Conservation (phyloP, 1,140 invertebrate species). For the Zaprionus africanus region DNA sequence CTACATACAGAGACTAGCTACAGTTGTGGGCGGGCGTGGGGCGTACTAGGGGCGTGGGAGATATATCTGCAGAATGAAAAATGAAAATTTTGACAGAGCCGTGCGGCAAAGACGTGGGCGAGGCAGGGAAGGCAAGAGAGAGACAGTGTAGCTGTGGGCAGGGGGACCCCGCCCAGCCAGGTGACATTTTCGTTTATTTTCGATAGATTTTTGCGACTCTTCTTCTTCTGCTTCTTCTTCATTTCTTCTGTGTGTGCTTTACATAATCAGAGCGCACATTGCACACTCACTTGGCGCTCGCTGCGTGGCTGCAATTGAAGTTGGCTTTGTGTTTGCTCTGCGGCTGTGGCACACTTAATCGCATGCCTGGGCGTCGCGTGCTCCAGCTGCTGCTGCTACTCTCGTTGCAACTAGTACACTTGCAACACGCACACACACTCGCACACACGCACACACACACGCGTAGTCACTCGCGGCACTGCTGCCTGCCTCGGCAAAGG, state of each 20-base stretch:
- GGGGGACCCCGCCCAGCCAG: conserved; percentile 35
- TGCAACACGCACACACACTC: not conserved
- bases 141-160: too few species aligned
- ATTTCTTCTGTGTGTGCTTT: conserved; percentile 33
- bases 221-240: not conserved
- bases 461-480: conserved; percentile 13
- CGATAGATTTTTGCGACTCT: conserved; percentile 29
- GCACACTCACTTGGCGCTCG: conserved; percentile 62
- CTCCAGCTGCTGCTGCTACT: conserved; percentile 7
- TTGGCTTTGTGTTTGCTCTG: conserved; percentile 49
- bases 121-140: not conserved
- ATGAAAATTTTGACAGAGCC: not conserved
- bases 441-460: conserved; percentile 33
- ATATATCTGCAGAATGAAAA: not conserved
- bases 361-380: conserved; percentile 68
- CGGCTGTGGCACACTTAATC: conserved; percentile 68
- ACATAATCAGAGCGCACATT: conserved; percentile 67
- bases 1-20: conserved; percentile 13
- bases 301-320: conserved; percentile 49
- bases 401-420: not conserved
- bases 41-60: not conserved
- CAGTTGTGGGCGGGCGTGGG: not conserved
- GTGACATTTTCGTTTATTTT: conserved; percentile 66
- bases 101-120: not conserved
- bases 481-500: conserved; percentile 11